Conservation (phyloP, 2,888 invertebrate genomes). For the Trichopoda pennipes region DNA sequence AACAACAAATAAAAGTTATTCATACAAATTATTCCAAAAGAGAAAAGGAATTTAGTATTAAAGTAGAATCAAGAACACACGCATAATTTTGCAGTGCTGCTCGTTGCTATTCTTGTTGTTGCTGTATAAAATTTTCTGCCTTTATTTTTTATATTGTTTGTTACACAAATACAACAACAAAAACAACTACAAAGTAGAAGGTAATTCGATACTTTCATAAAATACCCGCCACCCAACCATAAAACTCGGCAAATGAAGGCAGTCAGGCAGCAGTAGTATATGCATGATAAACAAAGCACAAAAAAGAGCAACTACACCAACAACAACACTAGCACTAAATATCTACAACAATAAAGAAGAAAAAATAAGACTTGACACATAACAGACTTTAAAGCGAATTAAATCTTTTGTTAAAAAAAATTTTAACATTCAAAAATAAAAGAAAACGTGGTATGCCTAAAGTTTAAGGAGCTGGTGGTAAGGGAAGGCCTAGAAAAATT, state of each 20-base stretch:
- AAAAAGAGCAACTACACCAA: slow-evolving; percentile 60
- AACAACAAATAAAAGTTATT: slow-evolving; percentile 58
- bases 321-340: slow-evolving; percentile 64
- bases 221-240: slow-evolving; percentile 80
- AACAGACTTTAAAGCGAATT: slow-evolving; percentile 15
- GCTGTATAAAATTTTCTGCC: background rate
- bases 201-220: slow-evolving; percentile 78
- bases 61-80: slow-evolving; percentile 75
- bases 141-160: slow-evolving; percentile 5
- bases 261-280: slow-evolving; percentile 67
- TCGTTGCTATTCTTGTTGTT: slow-evolving; percentile 2
- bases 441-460: too few relatives aligned
- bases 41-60: slow-evolving; percentile 27
- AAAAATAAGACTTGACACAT: slow-evolving; percentile 35
- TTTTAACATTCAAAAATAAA: too few relatives aligned
- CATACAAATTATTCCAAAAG: slow-evolving; percentile 68
- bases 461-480: too few relatives aligned
- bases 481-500: too few relatives aligned
- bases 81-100: slow-evolving; percentile 72
- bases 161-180: slow-evolving; percentile 50
- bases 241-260: slow-evolving; percentile 77
- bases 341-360: slow-evolving; percentile 35
- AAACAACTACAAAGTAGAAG: slow-evolving; percentile 44
- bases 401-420: background rate
- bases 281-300: slow-evolving; percentile 69